Base-by-base conservation (phyloP, 2,797 vertebrate species). In the Hylomyscus alleni region DNA sequence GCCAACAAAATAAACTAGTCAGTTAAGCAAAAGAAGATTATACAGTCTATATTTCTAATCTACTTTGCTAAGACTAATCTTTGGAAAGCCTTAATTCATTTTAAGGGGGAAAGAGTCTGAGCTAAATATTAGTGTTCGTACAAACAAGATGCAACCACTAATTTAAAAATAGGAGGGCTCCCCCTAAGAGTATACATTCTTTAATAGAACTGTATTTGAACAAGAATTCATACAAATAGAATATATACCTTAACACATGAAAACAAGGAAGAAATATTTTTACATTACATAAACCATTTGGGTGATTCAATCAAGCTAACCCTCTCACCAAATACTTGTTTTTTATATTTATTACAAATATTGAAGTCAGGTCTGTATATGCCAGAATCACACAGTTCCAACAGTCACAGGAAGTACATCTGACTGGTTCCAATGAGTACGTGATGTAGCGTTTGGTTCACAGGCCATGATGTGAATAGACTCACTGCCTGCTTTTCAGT, bases 401-500 rank as follows among this genome's bases (percentile, higher is more conserved):
- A 58, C 77, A 97, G 93, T 97, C 98, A 94, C 62, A 92, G 93
- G 93, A 96, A 91, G 94, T 93, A 95, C 94, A 95, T 87, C 67
- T 96, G 94, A 95, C 96, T 97, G 95, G 72, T 96, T 96, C 93
- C 97, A 90, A 76, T 31, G 72, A 95, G 90, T 69, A 89, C 0
- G 58, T 83, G 95, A 56, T 31, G 8, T 0, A 86, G 90, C 60
- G 26, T 82, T 90, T 92, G 29, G 9, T 58, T 62, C 83, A 95
- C 75, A 91, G 69, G 75, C 37, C 15, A 47, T 60, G 90, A 88
- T 8, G 0, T 94, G 73, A 94, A 0, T 52, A 52, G 50, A 4
- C 96, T 99, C 99, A 99, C 98, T 99, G 99, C 95, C 99, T 99
- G 98, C 99, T 99, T 98, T 99, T 99, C 97, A 99, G 97, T 40